Conservation (phyloP, 2,888 invertebrate species). For the Leucophenga montana region DNA sequence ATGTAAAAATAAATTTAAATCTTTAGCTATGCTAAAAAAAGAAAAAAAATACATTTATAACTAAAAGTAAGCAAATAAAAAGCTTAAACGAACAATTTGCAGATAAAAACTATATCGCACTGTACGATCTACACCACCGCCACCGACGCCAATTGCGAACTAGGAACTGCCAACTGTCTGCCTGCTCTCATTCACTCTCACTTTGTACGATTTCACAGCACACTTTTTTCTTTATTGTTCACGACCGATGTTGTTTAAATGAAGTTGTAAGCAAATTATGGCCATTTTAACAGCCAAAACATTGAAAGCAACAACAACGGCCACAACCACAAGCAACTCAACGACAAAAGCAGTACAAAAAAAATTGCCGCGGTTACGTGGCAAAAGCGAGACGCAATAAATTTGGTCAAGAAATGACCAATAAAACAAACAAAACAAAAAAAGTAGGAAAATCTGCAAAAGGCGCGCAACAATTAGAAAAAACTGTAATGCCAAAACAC, state of each 20-base stretch:
- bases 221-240: neutral
- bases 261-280: constrained; percentile 46
- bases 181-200: constrained; percentile 14
- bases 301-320: neutral
- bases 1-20: no score
- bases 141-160: neutral
- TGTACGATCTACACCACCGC: neutral
- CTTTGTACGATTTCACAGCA: neutral
- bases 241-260: constrained; percentile 33
- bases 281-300: constrained; percentile 4
- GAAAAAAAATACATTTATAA: no score
- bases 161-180: neutral
- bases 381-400: constrained; percentile 60
- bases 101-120: constrained; percentile 14
- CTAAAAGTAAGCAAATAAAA: neutral
- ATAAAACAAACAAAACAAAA: neutral
- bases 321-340: neutral
- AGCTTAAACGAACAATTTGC: constrained; percentile 10
- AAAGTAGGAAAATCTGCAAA: neutral
- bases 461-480: constrained; percentile 65
- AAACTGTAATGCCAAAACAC: constrained; percentile 43
- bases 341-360: constrained; percentile 22
- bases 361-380: constrained; percentile 30
- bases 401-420: constrained; percentile 50
- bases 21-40: no score